phyloP scores from a whole-genome alignment of 2,888 invertebrate genomes.

The Vandiemenella viatica region DNA sequence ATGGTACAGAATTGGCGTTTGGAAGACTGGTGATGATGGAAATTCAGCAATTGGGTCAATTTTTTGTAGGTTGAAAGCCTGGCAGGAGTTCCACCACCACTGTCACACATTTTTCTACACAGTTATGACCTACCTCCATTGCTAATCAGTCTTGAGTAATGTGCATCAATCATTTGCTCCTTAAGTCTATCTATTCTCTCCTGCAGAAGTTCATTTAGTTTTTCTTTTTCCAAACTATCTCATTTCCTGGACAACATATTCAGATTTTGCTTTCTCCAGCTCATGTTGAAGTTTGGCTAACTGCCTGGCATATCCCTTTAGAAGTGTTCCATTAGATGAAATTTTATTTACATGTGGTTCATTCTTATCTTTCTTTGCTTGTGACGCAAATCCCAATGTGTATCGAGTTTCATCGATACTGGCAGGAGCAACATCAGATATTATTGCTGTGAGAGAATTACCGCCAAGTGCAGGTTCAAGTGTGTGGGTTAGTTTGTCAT shows the following conservation, averaged over 20 bases:
- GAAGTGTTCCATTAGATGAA: slow-evolving; percentile 49
- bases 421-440: no score
- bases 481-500: no score
- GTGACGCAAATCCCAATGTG: slow-evolving; percentile 68
- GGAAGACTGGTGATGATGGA: no score
- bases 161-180: background rate
- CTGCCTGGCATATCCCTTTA: slow-evolving; percentile 51
- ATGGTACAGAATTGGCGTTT: no score
- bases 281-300: slow-evolving; percentile 44
- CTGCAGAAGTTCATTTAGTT: background rate
- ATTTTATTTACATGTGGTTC: slow-evolving; percentile 66
- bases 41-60: no score
- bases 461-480: no score
- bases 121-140: no score
- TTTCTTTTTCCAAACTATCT: background rate
- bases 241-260: background rate
- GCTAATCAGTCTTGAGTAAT: no score
- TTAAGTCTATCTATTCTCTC: background rate
- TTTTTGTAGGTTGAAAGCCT: no score
- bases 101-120: no score
- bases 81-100: no score
- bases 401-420: background rate
- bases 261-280: slow-evolving; percentile 28
- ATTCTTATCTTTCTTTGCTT: slow-evolving; percentile 67
- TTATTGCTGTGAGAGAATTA: no score